Evolutionary conservation across 2,888 invertebrate genomes (phyloP).

Genomic region (Platycheirus rosarum): DNA sequence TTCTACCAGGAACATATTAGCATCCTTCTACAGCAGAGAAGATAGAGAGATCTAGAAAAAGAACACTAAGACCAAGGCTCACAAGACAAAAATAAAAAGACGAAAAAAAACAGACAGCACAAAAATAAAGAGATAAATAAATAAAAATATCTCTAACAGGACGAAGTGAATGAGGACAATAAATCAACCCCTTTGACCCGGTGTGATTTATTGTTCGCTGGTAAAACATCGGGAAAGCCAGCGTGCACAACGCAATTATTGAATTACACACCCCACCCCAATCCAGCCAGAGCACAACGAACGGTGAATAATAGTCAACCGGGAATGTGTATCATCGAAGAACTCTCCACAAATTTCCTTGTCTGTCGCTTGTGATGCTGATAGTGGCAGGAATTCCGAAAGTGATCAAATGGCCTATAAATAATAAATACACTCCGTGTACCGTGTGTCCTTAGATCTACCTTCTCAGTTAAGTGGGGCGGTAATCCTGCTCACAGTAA

Average conservation of each 20-base stretch:
- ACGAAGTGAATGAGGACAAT: slow-evolving; percentile 63
- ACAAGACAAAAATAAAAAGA: slow-evolving; percentile 11
- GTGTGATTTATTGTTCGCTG: slow-evolving; percentile 70
- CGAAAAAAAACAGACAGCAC: background rate
- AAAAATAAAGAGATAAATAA: slow-evolving; percentile 69
- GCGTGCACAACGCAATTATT: slow-evolving; percentile 70
- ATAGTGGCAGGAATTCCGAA: slow-evolving; percentile 67
- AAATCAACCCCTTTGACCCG: slow-evolving; percentile 69
- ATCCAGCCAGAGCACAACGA: too few relatives aligned
- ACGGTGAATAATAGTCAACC: slow-evolving; percentile 65
- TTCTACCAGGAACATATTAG: slow-evolving; percentile 23
- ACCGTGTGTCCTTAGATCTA: slow-evolving; percentile 47
- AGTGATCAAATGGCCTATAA: slow-evolving; percentile 72
- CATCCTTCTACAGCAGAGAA: slow-evolving; percentile 22
- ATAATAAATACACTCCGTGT: slow-evolving; percentile 63
- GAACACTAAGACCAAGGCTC: slow-evolving; percentile 1
- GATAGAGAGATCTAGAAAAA: slow-evolving; percentile 8
- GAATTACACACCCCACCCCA: slow-evolving; percentile 68
- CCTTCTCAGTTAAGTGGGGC: background rate
- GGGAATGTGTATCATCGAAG: slow-evolving; percentile 67
- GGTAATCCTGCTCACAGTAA: slow-evolving; percentile 36
- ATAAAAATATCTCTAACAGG: slow-evolving; percentile 68
- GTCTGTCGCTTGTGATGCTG: slow-evolving; percentile 40
- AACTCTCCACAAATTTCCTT: slow-evolving; percentile 62
- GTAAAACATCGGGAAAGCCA: slow-evolving; percentile 68